Evolutionary conservation across 2,797 vertebrate genomes (phyloP).

Genomic region (Ctenochaetus hawaiiensis): DNA sequence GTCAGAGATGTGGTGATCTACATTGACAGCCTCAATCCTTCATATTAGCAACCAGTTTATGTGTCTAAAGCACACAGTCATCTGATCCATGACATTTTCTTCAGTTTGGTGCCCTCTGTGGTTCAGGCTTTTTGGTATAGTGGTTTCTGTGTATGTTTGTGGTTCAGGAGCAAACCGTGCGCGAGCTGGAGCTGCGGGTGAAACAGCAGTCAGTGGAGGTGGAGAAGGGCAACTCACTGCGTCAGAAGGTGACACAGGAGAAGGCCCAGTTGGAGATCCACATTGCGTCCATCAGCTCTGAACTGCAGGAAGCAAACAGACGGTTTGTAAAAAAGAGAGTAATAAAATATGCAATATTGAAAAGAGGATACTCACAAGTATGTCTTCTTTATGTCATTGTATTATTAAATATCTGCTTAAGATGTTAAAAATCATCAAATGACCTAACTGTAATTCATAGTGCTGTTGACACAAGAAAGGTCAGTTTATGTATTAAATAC

Average conservation of each 20-base stretch:
- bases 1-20: not conserved
- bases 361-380: not conserved
- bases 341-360: not conserved
- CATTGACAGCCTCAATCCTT: not conserved
- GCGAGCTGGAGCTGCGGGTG: constrained; percentile 89
- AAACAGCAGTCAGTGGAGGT: constrained; percentile 91
- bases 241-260: constrained; percentile 90
- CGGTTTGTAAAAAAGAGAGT: constrained; percentile 63
- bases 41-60: not conserved
- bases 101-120: not conserved
- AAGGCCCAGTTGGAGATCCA: constrained; percentile 90
- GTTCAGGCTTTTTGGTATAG: constrained; percentile 25
- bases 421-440: not conserved
- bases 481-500: constrained; percentile 4
- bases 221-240: constrained; percentile 88
- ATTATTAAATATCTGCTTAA: constrained; percentile 1
- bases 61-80: not conserved
- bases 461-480: not conserved
- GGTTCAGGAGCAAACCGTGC: constrained; percentile 87
- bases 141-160: constrained; percentile 31
- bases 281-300: constrained; percentile 78
- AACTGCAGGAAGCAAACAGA: constrained; percentile 90
- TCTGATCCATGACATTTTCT: constrained; percentile 28
- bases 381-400: not conserved
- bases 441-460: not conserved